phyloP scores from a whole-genome alignment of 2,888 invertebrate genomes.

The Tyria jacobaeae region DNA sequence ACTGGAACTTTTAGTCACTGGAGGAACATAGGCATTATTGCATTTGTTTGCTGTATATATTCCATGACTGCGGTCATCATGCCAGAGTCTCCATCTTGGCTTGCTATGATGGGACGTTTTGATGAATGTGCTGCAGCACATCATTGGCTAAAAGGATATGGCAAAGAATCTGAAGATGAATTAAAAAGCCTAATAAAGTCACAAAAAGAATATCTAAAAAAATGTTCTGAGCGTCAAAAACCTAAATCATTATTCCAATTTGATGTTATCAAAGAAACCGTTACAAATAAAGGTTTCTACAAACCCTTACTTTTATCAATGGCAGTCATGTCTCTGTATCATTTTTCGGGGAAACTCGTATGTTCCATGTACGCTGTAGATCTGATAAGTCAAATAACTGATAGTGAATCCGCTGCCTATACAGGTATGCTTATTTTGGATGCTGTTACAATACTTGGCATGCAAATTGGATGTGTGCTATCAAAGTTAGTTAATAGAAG shows the following conservation, averaged over 20 bases:
- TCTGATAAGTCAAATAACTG: conserved; percentile 61
- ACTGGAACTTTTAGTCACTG: conserved; percentile 64
- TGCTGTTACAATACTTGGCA: conserved; percentile 67
- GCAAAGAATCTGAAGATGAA: conserved; percentile 52
- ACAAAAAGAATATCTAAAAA: conserved; percentile 41
- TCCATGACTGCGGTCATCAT: conserved; percentile 45
- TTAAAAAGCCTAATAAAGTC: conserved; percentile 48
- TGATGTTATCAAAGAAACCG: conserved; percentile 34
- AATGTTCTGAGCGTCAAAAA: conserved; percentile 26
- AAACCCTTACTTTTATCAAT: conserved; percentile 54
- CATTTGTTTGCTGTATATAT: conserved; percentile 48
- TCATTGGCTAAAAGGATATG: conserved; percentile 56
- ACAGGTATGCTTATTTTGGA: conserved; percentile 70
- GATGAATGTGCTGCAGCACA: conserved; percentile 50
- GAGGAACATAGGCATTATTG: conserved; percentile 59
- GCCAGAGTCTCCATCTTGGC: conserved; percentile 63
- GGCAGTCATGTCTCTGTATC: conserved; percentile 49
- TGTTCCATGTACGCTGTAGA: conserved; percentile 65
- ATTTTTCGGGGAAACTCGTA: conserved; percentile 58
- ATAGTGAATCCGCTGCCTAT: conserved; percentile 61
- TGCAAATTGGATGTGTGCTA: conserved; percentile 66
- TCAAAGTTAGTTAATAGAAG: conserved; percentile 62
- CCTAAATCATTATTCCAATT: conserved; percentile 32
- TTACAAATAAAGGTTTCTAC: conserved; percentile 51
- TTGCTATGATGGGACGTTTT: conserved; percentile 53